A percentile compares a stretch with the other conserved stretches of the same genome.
phyloP scores from a whole-genome alignment of 2,797 vertebrate species.

The Hipposideros larvatus region DNA sequence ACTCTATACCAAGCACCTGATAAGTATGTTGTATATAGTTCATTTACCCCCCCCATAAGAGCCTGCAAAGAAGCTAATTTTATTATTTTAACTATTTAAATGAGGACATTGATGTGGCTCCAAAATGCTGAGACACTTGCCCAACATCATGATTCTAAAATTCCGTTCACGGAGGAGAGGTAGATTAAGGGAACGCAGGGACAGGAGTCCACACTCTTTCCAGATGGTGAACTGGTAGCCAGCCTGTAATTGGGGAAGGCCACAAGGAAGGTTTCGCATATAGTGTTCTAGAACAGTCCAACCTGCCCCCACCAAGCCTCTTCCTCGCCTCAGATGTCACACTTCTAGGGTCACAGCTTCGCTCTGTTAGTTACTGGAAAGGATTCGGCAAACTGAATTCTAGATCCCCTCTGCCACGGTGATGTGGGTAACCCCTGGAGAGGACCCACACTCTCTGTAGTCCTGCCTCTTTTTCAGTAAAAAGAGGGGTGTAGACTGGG shows the following conservation, averaged over 20 bases:
- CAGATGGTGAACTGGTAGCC: neutral
- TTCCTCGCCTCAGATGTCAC: neutral
- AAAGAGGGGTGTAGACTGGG: neutral
- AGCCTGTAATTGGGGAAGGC: neutral
- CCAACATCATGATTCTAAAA: neutral
- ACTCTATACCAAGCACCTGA: neutral
- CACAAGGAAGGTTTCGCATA: neutral
- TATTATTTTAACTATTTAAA: neutral
- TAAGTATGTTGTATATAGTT: neutral
- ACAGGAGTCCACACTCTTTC: neutral
- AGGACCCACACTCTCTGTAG: neutral
- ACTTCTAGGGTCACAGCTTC: neutral
- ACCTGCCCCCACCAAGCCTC: accelerated
- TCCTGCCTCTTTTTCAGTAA: neutral
- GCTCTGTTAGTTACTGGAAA: neutral
- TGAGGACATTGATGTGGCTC: neutral
- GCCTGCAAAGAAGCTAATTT: neutral
- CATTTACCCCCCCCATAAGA: neutral
- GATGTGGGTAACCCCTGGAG: neutral
- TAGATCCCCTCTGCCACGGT: neutral
- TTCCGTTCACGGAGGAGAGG: neutral
- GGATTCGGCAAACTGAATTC: neutral
- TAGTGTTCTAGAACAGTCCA: no score
- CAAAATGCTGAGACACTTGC: neutral
- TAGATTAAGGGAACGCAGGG: accelerated